Evolutionary conservation across 2,113 vertebrate genomes (phyloP), one percentile per base, ranked within the genome.

Genomic region (Ramphastos sulfuratus): DNA sequence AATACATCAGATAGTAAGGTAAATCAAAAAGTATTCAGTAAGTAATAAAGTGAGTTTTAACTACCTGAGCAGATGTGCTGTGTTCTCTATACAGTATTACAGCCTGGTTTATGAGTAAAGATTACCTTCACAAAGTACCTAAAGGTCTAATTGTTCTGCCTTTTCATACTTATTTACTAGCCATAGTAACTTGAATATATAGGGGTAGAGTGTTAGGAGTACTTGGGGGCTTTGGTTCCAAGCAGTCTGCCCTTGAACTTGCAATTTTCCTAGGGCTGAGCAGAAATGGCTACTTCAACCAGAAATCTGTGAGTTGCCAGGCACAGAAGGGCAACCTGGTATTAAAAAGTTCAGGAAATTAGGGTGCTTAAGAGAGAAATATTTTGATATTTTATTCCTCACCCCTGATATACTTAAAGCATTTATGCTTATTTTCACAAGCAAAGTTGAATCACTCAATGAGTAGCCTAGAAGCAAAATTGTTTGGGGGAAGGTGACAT

Each of bases 401-500:
- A 8, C 10, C 21, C 12, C 25, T 4, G 12, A 6, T 24, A 25
- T 42, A 27, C 66, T 63, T 91, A 12, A 80, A 70, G 35, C 42
- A 31, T 77, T 66, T 66, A 0, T 60, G 39, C n/a, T 77, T 42
- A 30, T 46, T 46, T 87, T 85, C 75, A 33, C 46, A 48, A 76
- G 78, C 8, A 30, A 63, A 91, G 82, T 54, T 70, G 28, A 82
- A 60, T 69, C n/a, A n/a, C 33, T 48, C 58, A 66, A 52, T 46
- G 70, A 82, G 44, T 74, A n/a, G 48, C 64, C 56, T 60, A 61
- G 54, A 67, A 87, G 58, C 20, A 44, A 63, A 80, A 71, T 50
- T 89, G 71, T 87, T 90, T 80, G 31, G 52, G 33, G 27, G 27
- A 83, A 91, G 89, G 65, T 56, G 95, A 92, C 76, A 78, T n/a